phyloP scores from a whole-genome alignment of 2,888 invertebrate species.

The Rotaria macrura region DNA sequence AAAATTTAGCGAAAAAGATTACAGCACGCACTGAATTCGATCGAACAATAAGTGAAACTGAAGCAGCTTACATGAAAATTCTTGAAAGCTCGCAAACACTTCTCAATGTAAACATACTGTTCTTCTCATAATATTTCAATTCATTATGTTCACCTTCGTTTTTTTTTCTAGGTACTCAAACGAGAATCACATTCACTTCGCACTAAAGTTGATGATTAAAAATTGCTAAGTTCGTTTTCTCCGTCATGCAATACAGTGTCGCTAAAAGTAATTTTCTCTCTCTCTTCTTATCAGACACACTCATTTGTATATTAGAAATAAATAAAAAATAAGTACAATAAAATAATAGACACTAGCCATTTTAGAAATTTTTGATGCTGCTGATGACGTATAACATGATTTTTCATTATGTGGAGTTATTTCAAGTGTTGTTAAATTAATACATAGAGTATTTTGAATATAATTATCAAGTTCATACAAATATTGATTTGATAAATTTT shows the following conservation, averaged over 20 bases:
- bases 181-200: conserved; percentile 40
- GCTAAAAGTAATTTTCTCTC: background rate
- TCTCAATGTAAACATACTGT: conserved; percentile 38
- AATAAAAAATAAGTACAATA: background rate
- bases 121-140: background rate
- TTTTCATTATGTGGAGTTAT: background rate
- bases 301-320: background rate
- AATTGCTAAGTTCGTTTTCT: too few relatives aligned
- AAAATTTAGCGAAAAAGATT: conserved; percentile 49
- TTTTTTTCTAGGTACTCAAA: conserved; percentile 38
- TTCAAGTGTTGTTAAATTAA: background rate
- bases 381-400: background rate
- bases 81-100: conserved; percentile 50
- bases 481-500: background rate
- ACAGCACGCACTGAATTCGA: conserved; percentile 49
- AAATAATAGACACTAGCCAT: background rate
- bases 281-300: background rate
- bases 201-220: background rate
- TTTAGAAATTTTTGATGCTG: background rate
- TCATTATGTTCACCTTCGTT: background rate
- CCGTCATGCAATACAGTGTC: too few relatives aligned
- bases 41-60: conserved; percentile 49
- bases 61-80: conserved; percentile 51
- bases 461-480: background rate
- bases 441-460: background rate